phyloP scores from a whole-genome alignment of 2,113 vertebrate genomes.

The Phaethon lepturus region DNA sequence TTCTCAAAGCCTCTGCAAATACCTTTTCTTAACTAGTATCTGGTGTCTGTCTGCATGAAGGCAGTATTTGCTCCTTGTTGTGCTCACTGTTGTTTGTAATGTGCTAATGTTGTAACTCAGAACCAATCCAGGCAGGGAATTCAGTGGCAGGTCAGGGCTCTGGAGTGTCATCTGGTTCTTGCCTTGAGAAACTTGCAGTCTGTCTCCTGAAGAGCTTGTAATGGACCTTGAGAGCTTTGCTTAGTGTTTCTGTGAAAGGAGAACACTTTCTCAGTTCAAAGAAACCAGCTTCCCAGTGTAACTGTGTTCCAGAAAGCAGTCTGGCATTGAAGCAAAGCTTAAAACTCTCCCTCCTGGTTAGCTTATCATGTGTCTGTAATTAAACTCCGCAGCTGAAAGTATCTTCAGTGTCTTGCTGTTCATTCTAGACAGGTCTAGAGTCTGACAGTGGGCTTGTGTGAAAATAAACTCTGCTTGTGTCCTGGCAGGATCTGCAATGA shows the following conservation, averaged over 20 bases:
- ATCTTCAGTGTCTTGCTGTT: not conserved
- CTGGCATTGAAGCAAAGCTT: not conserved
- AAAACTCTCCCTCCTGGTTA: not conserved
- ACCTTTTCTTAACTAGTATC: not conserved
- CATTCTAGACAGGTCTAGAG: not conserved
- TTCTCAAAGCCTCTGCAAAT: not conserved
- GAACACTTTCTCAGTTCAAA: not conserved
- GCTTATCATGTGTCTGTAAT: not conserved
- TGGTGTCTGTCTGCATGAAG: not conserved
- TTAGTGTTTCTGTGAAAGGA: not conserved
- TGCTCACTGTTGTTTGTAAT: not conserved
- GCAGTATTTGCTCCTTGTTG: not conserved
- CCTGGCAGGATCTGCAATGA: slow-evolving; percentile 90
- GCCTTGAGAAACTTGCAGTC: not conserved
- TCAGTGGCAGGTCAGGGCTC: not conserved
- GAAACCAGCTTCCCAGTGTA: not conserved
- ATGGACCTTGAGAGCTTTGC: not conserved
- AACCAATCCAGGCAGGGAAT: not conserved
- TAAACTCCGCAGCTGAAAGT: not conserved
- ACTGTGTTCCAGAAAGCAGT: not conserved
- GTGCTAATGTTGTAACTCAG: not conserved
- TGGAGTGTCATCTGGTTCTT: not conserved
- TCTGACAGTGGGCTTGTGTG: not conserved
- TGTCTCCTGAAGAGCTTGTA: not conserved
- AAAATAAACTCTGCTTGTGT: slow-evolving; percentile 54